Evolutionary conservation across 2,113 vertebrate species (phyloP).

Genomic region (Okapia johnstoni): DNA sequence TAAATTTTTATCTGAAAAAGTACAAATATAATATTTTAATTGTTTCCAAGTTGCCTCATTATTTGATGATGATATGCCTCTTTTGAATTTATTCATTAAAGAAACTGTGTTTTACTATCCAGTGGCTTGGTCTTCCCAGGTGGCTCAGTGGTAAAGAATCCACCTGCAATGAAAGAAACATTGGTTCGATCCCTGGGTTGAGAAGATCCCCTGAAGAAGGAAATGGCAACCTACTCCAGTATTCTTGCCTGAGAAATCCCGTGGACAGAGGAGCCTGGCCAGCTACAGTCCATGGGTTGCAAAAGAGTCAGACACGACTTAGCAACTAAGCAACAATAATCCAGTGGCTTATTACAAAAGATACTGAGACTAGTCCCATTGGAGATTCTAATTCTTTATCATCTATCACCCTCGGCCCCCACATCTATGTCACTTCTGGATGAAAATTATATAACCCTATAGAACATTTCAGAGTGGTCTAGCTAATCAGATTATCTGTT

Average conservation of each 20-base stretch:
- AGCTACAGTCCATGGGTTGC: background rate
- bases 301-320: background rate
- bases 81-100: background rate
- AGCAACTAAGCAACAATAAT: background rate
- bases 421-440: background rate
- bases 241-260: background rate
- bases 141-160: background rate
- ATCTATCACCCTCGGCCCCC: accelerated
- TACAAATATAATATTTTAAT: background rate
- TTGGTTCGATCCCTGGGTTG: background rate
- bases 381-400: background rate
- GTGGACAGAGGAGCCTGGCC: background rate
- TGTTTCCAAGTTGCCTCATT: background rate
- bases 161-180: background rate
- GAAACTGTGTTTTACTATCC: background rate
- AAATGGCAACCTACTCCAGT: background rate
- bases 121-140: background rate
- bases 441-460: background rate
- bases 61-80: background rate
- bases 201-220: background rate
- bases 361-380: background rate
- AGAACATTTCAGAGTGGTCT: background rate
- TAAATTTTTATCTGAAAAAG: background rate
- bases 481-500: background rate
- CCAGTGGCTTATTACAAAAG: background rate